Evolutionary conservation across 2,888 invertebrate species (phyloP), one percentile per base, ranked within the genome.

Genomic region (Stenodema calcarata): DNA sequence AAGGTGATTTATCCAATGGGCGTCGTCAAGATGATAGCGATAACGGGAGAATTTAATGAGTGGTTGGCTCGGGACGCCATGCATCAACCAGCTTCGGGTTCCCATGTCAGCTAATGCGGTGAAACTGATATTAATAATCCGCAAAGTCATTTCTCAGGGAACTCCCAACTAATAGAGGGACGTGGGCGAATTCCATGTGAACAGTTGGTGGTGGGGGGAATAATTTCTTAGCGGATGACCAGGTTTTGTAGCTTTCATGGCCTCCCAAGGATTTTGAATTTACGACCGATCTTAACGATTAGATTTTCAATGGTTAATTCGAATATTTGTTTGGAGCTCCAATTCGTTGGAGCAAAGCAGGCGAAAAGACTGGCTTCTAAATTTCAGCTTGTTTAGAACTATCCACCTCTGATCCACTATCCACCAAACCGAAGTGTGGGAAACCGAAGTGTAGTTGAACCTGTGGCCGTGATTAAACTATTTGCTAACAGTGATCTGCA

Each of bases 1-100:
- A 41, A 70, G 69, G 82, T 82, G 82, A 82, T 82, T 82, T 69
- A 82, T 82, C 82, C 82, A 69, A 82, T 69, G 82, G 47, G 42
- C 35, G 70, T 11, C 18, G 27, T 62, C 28, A 30, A 27, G 82
- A 82, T 35, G 70, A 69, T 62, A n/a, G 27, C n/a, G 62, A 82
- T 82, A 62, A 82, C 62, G 70, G 82, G 82, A 30, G 42, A 69
- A 41, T 30, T 42, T 82, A 82, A 82, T 82, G 82, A 82, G 82
- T 11, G 82, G 82, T 54, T 82, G 14, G 41, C 16, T 28, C 27
- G n/a, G 54, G 70, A n/a, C 62, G 28, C 82, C 41, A 82, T 82
- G 35, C 35, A 82, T 82, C 82, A 82, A 82, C 30, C 35, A 35
- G 62, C 41, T 30, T 41, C 35, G 42, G 82, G 18, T 82, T 42